A percentile compares a stretch with the other conserved stretches of the same genome.
Evolutionary conservation across 2,888 invertebrate species (phyloP).

Genomic region (Pristionchus entomophagus): DNA sequence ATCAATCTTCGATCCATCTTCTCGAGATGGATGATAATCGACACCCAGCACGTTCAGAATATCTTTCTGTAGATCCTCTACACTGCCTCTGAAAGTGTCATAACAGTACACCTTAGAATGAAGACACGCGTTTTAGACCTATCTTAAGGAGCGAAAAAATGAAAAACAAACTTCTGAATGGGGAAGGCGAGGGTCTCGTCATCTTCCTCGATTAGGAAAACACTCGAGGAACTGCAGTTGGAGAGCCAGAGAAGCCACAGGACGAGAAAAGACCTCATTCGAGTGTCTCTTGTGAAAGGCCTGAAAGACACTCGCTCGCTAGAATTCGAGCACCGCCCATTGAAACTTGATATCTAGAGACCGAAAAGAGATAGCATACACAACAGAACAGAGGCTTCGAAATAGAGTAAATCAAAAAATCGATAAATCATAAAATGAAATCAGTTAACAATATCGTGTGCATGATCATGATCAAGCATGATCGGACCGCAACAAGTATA

Average conservation of each 20-base stretch:
- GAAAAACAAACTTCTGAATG: constrained; percentile 11
- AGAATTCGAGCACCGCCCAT: constrained; percentile 34
- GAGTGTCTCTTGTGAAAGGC: not conserved
- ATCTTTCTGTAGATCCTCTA: not conserved
- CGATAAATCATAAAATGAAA: too few relatives aligned
- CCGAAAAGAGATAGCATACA: not conserved
- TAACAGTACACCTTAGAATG: not conserved
- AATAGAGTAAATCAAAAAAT: constrained; percentile 9
- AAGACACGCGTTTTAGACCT: not conserved
- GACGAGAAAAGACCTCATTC: not conserved
- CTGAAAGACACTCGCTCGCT: not conserved
- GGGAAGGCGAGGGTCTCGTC: constrained; percentile 46
- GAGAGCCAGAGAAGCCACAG: not conserved
- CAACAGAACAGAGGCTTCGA: not conserved
- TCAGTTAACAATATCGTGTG: too few relatives aligned
- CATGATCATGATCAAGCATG: not conserved
- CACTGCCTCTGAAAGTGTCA: not conserved
- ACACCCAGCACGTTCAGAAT: constrained; percentile 44
- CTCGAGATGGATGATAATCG: not conserved
- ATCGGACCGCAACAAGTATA: not conserved
- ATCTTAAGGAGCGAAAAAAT: not conserved
- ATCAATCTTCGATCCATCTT: not conserved
- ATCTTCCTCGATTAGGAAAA: constrained; percentile 44
- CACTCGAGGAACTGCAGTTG: not conserved
- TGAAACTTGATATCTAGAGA: constrained; percentile 37